These are phyloP conservation scores for Benitochromis conjunctus DNA, from an alignment of 2,113 vertebrate species.

Conservation along the genomic window DNA sequence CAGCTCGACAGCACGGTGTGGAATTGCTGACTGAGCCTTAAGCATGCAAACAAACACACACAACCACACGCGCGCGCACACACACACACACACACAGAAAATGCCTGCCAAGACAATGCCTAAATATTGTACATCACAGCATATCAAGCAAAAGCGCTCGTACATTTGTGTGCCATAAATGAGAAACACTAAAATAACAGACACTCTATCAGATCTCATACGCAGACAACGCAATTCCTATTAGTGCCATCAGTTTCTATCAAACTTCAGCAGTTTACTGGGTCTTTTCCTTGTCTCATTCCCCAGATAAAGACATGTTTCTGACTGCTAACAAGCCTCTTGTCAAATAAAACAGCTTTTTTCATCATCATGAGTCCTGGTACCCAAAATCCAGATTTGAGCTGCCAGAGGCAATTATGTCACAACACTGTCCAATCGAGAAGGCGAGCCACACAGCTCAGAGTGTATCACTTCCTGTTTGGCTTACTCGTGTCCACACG, in stretches of 20 bases:
- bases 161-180: neutral
- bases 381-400: conserved; percentile 39
- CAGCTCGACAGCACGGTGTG: conserved; percentile 54
- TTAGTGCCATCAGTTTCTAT: neutral
- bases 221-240: neutral
- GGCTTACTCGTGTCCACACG: neutral
- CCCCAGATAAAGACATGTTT: conserved; percentile 5
- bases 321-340: conserved; percentile 30
- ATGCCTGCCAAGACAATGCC: conserved; percentile 50
- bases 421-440: conserved; percentile 15
- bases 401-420: conserved; percentile 33
- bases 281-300: neutral
- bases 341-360: conserved; percentile 45
- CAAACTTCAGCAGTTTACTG: conserved; percentile 7
- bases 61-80: neutral
- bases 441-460: neutral
- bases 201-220: conserved; percentile 29
- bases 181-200: conserved; percentile 22
- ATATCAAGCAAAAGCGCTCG: conserved; percentile 33
- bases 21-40: conserved; percentile 60
- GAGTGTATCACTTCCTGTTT: conserved; percentile 58
- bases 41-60: conserved; percentile 19
- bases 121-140: conserved; percentile 61
- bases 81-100: conserved; percentile 22
- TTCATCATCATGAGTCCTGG: conserved; percentile 19